phyloP scores from a whole-genome alignment of 2,888 invertebrate genomes.

The Mesochorus sp. region DNA sequence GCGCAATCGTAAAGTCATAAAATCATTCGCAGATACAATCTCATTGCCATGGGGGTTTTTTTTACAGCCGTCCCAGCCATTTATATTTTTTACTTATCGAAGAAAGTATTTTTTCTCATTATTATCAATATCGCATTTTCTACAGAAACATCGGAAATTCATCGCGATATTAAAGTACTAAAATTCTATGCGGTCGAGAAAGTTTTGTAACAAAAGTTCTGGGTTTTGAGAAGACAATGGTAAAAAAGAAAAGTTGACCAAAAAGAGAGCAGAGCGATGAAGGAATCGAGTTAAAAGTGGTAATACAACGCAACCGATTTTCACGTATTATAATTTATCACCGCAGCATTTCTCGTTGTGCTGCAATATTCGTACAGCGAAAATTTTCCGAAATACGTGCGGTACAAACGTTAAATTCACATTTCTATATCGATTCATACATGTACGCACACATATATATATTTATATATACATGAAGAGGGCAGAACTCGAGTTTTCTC shows the following conservation, averaged over 20 bases:
- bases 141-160: no score
- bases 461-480: not conserved
- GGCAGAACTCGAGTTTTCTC: not conserved
- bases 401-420: conserved; percentile 22
- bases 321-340: conserved; percentile 39
- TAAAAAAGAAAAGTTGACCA: not conserved
- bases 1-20: conserved; percentile 32
- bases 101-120: no score
- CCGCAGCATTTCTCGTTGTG: conserved; percentile 15
- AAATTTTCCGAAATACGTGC: conserved; percentile 44
- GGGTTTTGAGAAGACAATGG: not conserved
- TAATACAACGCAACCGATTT: conserved; percentile 16
- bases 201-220: not conserved
- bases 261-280: not conserved
- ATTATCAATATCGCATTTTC: no score
- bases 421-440: not conserved
- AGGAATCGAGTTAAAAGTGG: conserved; percentile 18
- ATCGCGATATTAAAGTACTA: no score
- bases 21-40: conserved; percentile 2
- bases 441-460: not conserved
- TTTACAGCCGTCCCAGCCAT: no score
- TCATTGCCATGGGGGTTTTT: not conserved
- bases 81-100: no score
- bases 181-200: no score
- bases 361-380: conserved; percentile 5